Base-by-base conservation (phyloP, 2,113 vertebrate species). In the Hippocampus abdominalis region DNA sequence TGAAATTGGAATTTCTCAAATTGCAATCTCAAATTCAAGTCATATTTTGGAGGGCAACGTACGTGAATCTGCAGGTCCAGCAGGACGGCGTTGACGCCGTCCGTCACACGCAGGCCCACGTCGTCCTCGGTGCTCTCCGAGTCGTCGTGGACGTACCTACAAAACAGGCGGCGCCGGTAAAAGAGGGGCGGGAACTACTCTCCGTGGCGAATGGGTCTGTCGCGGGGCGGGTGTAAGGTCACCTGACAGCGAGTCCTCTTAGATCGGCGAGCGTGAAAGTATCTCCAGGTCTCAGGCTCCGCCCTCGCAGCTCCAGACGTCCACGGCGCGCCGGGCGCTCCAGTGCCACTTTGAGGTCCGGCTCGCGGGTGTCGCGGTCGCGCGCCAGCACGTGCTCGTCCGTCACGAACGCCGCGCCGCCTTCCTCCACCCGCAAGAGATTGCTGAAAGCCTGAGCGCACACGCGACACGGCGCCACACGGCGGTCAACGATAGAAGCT, bases 71-170 rank as follows among this genome's bases (percentile, higher is more conserved):
- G 69, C 44, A 89, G 66, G 23, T 86, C 73, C 66, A 93, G 91
- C 46, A 93, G 88, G 65, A 89, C 93, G 23, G 88, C 89, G 91
- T 95, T 96, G 84, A 92, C 88, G 77, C 95, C 94, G 87, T 96
- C 95, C 64, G 94, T 94, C 84, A 93, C 93, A 72, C 77, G 92
- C 87, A 97, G 92, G 69, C 82, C 76, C 46, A 94, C 73, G 66
- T 84, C 86, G 67, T 96, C 94, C 87, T 92, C 88, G 2, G 89
- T 84, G 66, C 93, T 95, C 89, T 97, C 95, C 5, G 95, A 94
- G 91, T 95, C 94, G 66, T 96, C 95, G 60, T 91, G 93, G 84
- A 94, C 87, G 84, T 96, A 96, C 87, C 94, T 97, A 80, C 32
- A 36, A 67, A 40, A 72, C 10, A 21, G 23, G 1, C 5, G 5